Base-by-base conservation (phyloP, 1,140 invertebrate genomes). In the Chironomus tepperi region DNA sequence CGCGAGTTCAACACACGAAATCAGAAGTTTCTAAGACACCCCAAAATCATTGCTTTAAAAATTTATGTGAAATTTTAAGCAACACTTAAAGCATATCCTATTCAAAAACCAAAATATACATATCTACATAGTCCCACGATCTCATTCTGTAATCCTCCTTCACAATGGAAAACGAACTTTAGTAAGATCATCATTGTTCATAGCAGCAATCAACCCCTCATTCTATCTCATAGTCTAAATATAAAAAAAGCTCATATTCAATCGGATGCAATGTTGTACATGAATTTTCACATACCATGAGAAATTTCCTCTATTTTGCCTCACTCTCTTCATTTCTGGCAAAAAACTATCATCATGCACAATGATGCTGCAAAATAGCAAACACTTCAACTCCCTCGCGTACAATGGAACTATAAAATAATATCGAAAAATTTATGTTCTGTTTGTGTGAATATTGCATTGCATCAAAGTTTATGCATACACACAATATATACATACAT, bases 351-450 rank as follows among this genome's bases (percentile, higher is more conserved):
- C 24, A 34, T 57, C 3, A n/a, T 57, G 12, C 47, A 57, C 9
- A 57, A 57, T 15, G 47, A 57, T 57, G 47, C 47, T 57, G 47
- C 12, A n/a, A 57, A 57, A 57, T 57, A 57, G 12, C 47, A 57
- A 57, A 57, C 47, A 57, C 47, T 57, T 57, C 47, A 57, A 12
- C 47, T 57, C 47, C 12, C 47, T 57, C 47, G 47, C 12, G 47
- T n/a, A 57, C 47, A 57, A 57, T 57, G 47, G 47, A 57, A 57
- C 47, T 57, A 57, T 57, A 57, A 57, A 57, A 57, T 57, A 57
- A 57, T 57, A 57, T 57, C 47, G 47, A 57, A 15, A 57, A 57
- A 57, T 57, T 57, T 57, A 57, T 57, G 47, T 57, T 57, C 47
- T 57, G 47, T 57, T 57, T 57, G 47, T 57, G 12, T n/a, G 43